Evolutionary conservation across 2,113 vertebrate species (phyloP).

Genomic region (Arizona elegans): DNA sequence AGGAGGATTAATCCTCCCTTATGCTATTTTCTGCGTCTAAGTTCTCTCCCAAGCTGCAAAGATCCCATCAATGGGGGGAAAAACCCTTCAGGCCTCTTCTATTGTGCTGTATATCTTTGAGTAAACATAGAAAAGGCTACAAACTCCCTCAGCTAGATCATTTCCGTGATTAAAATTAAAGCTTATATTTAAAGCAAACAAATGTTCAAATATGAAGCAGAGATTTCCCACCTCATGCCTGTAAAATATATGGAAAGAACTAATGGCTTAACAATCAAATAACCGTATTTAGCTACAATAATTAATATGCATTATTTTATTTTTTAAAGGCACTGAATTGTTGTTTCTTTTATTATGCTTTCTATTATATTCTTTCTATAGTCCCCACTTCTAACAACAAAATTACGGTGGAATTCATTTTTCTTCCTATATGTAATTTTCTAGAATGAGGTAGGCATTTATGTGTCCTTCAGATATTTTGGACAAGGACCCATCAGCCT

Average conservation of each 20-base stretch:
- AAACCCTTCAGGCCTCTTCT: not conserved
- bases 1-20: not conserved
- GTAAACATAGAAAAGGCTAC: not conserved
- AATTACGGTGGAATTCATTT: not conserved
- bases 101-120: not conserved
- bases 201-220: not conserved
- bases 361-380: not conserved
- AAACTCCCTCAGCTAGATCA: not conserved
- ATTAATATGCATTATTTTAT: not conserved
- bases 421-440: not conserved
- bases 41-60: not conserved
- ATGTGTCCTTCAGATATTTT: not conserved
- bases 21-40: not conserved
- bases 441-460: not conserved
- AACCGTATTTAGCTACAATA: not conserved
- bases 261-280: slow-evolving; percentile 16
- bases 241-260: not conserved
- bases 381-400: not conserved
- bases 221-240: not conserved
- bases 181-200: not conserved
- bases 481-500: not conserved
- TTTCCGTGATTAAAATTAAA: not conserved
- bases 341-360: not conserved
- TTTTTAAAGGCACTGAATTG: not conserved
- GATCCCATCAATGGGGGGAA: not conserved